These are phyloP conservation scores for Frankliniella fusca DNA, from an alignment of 2,888 invertebrate genomes.

Conservation along the genomic window DNA sequence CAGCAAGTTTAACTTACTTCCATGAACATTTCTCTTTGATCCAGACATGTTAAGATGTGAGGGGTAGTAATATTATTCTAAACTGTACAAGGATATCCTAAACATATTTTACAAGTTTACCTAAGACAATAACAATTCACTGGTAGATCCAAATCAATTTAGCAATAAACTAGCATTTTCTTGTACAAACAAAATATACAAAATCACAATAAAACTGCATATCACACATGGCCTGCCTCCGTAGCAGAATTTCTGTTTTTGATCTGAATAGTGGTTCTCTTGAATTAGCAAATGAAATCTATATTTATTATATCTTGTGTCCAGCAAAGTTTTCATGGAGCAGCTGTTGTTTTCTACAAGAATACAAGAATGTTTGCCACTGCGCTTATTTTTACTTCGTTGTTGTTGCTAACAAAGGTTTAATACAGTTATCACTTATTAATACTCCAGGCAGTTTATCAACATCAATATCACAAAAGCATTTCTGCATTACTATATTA, in stretches of 20 bases:
- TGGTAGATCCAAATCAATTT: neutral
- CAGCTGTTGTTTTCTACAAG: no score
- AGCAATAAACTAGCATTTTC: neutral
- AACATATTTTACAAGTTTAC: neutral
- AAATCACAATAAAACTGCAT: neutral
- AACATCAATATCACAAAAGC: constrained; percentile 21
- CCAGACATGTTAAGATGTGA: neutral
- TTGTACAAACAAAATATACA: neutral
- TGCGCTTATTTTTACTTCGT: neutral
- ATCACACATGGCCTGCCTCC: neutral
- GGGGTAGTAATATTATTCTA: constrained; percentile 18
- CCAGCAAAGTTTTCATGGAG: no score
- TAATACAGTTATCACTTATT: neutral
- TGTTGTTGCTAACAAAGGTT: neutral
- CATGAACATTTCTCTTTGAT: neutral
- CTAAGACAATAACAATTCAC: neutral
- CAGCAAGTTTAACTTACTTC: neutral
- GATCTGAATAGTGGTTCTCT: no score
- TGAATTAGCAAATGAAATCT: neutral
- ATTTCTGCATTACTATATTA: neutral
- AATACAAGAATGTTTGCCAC: neutral
- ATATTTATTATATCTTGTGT: neutral
- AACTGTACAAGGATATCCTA: neutral
- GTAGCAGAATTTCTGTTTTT: neutral
- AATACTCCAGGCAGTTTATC: constrained; percentile 3